phyloP scores from a whole-genome alignment of 1,140 invertebrate species.

The Euwallacea fornicatus region DNA sequence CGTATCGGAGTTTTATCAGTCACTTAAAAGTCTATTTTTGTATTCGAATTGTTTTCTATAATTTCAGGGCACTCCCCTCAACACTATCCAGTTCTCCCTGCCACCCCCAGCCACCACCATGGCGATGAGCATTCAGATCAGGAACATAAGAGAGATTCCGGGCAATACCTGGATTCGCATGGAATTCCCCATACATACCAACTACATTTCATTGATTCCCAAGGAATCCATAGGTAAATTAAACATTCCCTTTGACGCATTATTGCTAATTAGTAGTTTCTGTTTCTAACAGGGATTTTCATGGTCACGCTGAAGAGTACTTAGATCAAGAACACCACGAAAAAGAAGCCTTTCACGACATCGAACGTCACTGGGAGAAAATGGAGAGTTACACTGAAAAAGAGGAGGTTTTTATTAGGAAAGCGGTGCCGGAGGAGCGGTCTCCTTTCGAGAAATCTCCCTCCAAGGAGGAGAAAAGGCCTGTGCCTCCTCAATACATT shows the following conservation, averaged over 20 bases:
- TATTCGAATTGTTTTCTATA: too few relatives aligned
- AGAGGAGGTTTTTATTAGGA: constrained; percentile 19
- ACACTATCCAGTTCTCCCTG: constrained; percentile 49
- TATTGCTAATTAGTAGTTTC: neutral
- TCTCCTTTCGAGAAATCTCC: constrained; percentile 41
- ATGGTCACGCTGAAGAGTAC: constrained; percentile 48
- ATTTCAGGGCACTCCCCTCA: constrained; percentile 35
- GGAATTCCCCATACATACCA: constrained; percentile 49
- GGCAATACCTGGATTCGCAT: constrained; percentile 49
- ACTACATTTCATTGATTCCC: constrained; percentile 51
- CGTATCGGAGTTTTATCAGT: too few relatives aligned
- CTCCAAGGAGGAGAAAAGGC: constrained; percentile 38
- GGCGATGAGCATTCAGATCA: constrained; percentile 36
- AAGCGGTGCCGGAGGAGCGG: constrained; percentile 25
- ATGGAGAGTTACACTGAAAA: constrained; percentile 35
- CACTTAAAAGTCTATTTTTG: too few relatives aligned
- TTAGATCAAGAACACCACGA: constrained; percentile 31
- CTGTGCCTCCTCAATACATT: constrained; percentile 48
- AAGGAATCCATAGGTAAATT: constrained; percentile 46
- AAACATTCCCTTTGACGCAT: neutral
- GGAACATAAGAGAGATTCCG: constrained; percentile 45
- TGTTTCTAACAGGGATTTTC: constrained; percentile 41
- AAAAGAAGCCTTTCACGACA: too few relatives aligned
- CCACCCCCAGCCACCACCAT: constrained; percentile 43
- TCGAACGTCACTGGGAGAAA: constrained; percentile 31